Evolutionary conservation across 2,113 vertebrate genomes (phyloP), one percentile per base, ranked within the genome.

Genomic region (Pantherophis guttatus): DNA sequence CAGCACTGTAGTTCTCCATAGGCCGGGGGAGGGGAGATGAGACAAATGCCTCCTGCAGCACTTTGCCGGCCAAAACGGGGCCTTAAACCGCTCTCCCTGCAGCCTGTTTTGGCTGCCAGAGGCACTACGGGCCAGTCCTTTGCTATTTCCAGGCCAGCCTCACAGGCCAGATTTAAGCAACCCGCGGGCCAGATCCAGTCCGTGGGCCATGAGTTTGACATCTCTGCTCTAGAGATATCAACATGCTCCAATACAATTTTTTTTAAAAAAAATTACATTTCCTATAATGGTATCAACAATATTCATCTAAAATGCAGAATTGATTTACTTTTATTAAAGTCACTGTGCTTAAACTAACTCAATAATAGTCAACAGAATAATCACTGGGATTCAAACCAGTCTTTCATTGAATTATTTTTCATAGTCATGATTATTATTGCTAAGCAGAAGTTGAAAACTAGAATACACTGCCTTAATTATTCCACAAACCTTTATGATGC

Each of bases 401-500:
- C 65, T 75, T 75, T 75, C 13, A 1, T 33, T 39, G n/a, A 75
- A 75, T 75, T 75, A 39, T 75, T 75, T 19, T 75, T 75, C 15
- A 33, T 33, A 75, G n/a, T n/a, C n/a, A 75, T 33, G 26, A 65
- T 65, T 65, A 70, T 15, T 70, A 75, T 39, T 75, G 7, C 70
- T 75, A 39, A 81, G 17, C 33, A 81, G 75, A 81, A 19, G 33
- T 23, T 9, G 54, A 55, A 94, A 93, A n/a, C 39, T 0, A 6
- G 12, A 24, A 23, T 33, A 2, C 44, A 53, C 3, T 87, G 54
- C 1, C 62, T 54, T 88, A 95, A 94, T 33, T 55, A 86, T 26
- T 92, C 85, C 91, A 94, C 96, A 94, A 91, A 99, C 99, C 99
- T 99, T 99, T 97, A 99, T 95, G 50, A 98, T 95, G 88, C 98